Conservation (phyloP, 2,113 vertebrate genomes). For the Misgurnus mizolepis region DNA sequence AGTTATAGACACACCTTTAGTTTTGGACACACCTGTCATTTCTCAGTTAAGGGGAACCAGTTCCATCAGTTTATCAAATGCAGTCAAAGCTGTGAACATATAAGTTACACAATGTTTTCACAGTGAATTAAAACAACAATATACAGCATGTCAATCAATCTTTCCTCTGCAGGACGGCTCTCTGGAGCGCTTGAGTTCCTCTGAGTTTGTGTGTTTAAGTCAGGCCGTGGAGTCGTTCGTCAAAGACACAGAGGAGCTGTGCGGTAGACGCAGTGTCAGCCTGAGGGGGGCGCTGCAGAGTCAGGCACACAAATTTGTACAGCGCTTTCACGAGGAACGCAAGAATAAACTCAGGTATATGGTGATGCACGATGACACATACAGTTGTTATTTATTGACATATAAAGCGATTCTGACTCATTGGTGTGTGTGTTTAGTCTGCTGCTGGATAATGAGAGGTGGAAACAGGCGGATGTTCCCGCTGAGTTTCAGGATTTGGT, state of each 20-base stretch:
- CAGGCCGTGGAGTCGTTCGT: conserved; percentile 89
- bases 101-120: no score
- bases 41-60: neutral
- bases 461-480: conserved; percentile 98
- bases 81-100: no score
- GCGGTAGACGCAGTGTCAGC: conserved; percentile 86
- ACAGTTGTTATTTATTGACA: neutral
- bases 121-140: no score
- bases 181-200: conserved; percentile 91
- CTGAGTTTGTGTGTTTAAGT: conserved; percentile 89
- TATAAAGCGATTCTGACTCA: neutral
- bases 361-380: neutral
- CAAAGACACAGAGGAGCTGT: conserved; percentile 86
- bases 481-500: conserved; percentile 96
- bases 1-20: neutral
- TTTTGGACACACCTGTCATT: neutral
- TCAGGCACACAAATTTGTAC: conserved; percentile 94
- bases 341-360: conserved; percentile 92
- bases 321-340: conserved; percentile 95
- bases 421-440: conserved; percentile 73
- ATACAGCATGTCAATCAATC: no score
- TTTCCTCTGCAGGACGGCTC: conserved; percentile 82
- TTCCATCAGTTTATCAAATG: neutral
- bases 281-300: conserved; percentile 93
- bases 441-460: conserved; percentile 94